Evolutionary conservation across 2,888 invertebrate species (phyloP), one percentile per base, ranked within the genome.

Genomic region (Drosophila birchii): DNA sequence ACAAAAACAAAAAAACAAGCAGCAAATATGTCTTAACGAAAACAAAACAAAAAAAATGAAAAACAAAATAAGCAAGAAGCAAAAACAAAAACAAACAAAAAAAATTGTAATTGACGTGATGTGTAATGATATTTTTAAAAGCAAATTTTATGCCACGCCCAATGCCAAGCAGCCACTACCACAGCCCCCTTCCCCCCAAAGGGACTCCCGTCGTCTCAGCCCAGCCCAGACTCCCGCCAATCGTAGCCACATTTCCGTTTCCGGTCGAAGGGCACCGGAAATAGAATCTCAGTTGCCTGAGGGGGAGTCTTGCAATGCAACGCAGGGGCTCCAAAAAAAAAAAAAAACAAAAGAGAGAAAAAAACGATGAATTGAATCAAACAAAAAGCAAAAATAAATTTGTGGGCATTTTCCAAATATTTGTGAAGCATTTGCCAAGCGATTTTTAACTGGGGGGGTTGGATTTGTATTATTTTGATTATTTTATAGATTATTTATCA

Each of bases 91-190:
- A 63, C 56, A 71, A 59, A 76, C 62, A 44, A 76, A 86, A 89
- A 75, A 84, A 83, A 89, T 75, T 83, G 80, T 87, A 91, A 91
- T 89, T 90, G 87, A 88, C 90, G 91, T 89, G 90, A 90, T 91
- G 91, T 91, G 90, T 89, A 91, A 91, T 90, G 81, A 90, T 91
- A 90, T 91, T 91, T 90, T 90, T 91, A 91, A 88, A 88, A 87
- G 80, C 90, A 90, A 86, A 86, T 90, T 90, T 90, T 82, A 87
- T 84, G 82, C 88, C 79, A 80, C 64, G 58, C 61, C 70, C 60
- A 68, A 68, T 68, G 69, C 69, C 74, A 74, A 73, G 69, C 69
- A 74, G 62, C 61, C 43, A 57, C 41, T 20, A 53, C 51, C 51
- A 53, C 49, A 49, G 43, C 38, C 57, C 54, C 56, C 36, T 4